phyloP scores from a whole-genome alignment of 2,888 invertebrate genomes.

The Cylloceria caligata region DNA sequence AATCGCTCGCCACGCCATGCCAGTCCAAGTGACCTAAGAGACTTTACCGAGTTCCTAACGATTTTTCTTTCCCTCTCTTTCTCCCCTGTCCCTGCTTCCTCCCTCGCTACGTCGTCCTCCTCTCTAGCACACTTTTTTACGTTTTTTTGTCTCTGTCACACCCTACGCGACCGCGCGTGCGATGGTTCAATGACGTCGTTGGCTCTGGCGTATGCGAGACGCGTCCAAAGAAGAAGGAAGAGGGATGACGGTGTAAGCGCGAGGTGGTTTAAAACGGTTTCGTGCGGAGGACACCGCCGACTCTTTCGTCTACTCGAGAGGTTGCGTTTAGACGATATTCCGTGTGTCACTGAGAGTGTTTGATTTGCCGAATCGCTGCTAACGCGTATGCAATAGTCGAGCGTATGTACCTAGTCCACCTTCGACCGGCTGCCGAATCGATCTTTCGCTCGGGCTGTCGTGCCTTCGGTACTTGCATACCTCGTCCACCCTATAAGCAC shows the following conservation, averaged over 20 bases:
- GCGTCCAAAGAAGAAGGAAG: conserved; percentile 55
- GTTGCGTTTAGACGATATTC: conserved; percentile 61
- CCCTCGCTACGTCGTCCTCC: conserved; percentile 61
- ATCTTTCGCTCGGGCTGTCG: conserved; percentile 54
- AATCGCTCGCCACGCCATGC: conserved; percentile 68
- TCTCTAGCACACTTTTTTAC: conserved; percentile 11
- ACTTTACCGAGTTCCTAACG: conserved; percentile 78
- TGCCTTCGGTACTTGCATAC: conserved; percentile 23
- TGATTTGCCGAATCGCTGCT: conserved; percentile 12
- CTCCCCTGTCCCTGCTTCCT: conserved; percentile 42
- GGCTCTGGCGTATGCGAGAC: conserved; percentile 56
- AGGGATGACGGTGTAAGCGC: conserved; percentile 72
- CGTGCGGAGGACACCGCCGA: conserved; percentile 49
- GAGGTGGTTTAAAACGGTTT: conserved; percentile 43
- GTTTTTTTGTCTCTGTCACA: conserved; percentile 44
- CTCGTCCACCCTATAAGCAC: neutral
- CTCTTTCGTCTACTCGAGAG: conserved; percentile 52
- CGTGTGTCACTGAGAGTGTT: conserved; percentile 39
- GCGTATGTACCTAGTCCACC: conserved; percentile 30
- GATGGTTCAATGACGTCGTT: conserved; percentile 80
- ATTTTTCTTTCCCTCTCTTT: conserved; percentile 75
- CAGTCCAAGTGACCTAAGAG: conserved; percentile 77
- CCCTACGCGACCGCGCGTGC: conserved; percentile 67
- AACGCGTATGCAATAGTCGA: too few species aligned
- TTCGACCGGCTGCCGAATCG: conserved; percentile 48